Base-by-base conservation (phyloP, 2,113 vertebrate genomes). In the Leucosticte australis region DNA sequence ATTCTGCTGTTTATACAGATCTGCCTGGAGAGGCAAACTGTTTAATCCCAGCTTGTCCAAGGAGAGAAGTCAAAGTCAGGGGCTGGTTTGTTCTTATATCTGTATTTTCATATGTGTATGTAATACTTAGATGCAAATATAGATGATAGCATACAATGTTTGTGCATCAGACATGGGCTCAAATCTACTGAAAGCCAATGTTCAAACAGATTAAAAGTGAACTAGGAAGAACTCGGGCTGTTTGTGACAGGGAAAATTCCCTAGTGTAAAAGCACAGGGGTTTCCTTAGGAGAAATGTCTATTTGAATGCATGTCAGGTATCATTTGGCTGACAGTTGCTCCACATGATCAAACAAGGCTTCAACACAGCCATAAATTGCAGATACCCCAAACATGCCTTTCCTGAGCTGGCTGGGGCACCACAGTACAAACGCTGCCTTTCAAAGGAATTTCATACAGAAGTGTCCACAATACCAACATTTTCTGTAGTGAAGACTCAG, bases 401-500 rank as follows among this genome's bases (percentile, higher is more conserved):
- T 71, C 16, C 26, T 89, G 50, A 76, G 77, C 64, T 89, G 82
- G 16, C 10, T 82, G 56, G 33, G 31, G 21, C 21, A 83, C 35
- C 21, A 10, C 1, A 1, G 47, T 64, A 21, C 10, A 3, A 44
- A 18, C 17, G 44, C 23, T 84, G 63, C 44, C 39, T 37, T 73
- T 63, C 7, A 3, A 87, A 81, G 31, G 31, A 44, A 33, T 52
- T 83, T 39, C 9, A 31, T 65, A 15, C n/a, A 74, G 70, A 70
- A 85, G 42, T 2, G 7, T 35, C 41, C 31, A 35, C 0, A 0
- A 67, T 46, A 62, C 17, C 24, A 64, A 1, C 15, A 28, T 70
- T 74, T 74, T 89, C 46, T 70, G 8, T 18, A 67, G 55, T 37
- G n/a, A 86, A 80, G 71, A 68, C 60, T 86, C 44, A 65, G 50